Evolutionary conservation across 2,113 vertebrate species (phyloP).

Genomic region (Pelusios castaneus): DNA sequence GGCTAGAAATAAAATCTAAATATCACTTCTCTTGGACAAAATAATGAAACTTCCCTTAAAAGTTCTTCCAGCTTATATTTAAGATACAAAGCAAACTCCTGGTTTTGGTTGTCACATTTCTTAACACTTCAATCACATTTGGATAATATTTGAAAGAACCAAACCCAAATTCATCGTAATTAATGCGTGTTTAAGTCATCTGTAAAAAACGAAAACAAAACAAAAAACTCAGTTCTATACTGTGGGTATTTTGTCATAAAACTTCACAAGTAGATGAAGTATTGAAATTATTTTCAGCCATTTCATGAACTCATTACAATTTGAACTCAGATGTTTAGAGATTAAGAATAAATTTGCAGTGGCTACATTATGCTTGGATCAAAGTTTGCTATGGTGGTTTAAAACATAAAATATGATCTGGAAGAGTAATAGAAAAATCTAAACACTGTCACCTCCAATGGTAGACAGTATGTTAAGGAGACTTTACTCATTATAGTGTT

Average conservation of each 20-base stretch:
- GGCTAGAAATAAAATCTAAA: not conserved
- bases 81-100: not conserved
- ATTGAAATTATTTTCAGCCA: not conserved
- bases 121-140: not conserved
- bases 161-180: not conserved
- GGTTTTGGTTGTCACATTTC: not conserved
- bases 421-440: not conserved
- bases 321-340: not conserved
- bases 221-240: too few species aligned
- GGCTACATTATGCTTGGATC: not conserved
- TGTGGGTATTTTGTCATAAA: not conserved
- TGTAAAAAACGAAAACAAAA: not conserved
- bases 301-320: not conserved
- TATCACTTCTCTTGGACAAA: not conserved
- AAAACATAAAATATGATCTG: not conserved
- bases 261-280: not conserved
- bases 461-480: rapidly evolving
- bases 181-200: not conserved
- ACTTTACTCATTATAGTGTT: not conserved
- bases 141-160: not conserved
- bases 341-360: not conserved
- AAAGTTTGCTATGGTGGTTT: not conserved
- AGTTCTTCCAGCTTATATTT: not conserved
- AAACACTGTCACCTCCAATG: not conserved
- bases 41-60: not conserved